Base-by-base conservation (phyloP, 2,888 invertebrate species). In the Ceriagrion tenellum region DNA sequence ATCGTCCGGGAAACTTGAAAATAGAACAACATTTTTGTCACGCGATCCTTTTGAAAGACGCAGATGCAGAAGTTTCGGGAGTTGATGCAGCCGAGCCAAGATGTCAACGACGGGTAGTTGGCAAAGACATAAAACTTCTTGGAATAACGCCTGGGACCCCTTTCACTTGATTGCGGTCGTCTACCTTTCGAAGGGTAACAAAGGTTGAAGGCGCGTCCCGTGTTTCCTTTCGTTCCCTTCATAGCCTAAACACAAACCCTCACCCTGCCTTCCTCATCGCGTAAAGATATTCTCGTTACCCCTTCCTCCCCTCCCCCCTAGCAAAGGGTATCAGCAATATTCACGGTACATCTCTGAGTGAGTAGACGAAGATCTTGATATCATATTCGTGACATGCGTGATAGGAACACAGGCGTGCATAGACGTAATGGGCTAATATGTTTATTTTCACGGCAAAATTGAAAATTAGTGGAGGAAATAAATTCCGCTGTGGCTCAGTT, bases 91-190 rank as follows among this genome's bases (percentile, higher is more conserved):
- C 63, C 93, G 93, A 93, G 93, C 93, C 93, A 93, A 93, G 63
- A 63, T 63, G 93, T 93, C 93, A 93, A 69, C 93, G 93, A 63
- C 93, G 63, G 59, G 63, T 69, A 63, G 63, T 93, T 93, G 93
- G 93, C 93, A 91, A 55, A 91, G 90, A 16, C 59, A 93, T 93
- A 93, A 35, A 81, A 93, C 69, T 91, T 91, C 56, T 69, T 93
- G 93, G 93, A 93, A 93, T 35, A 93, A 30, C 93, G 93, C 93
- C 93, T 93, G 69, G 26, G 40, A 93, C 40, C 93, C 93, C 93
- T 93, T 93, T 93, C 93, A 93, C 93, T 93, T 69, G 63, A 69
- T 93, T 23, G 93, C 93, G 93, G 93, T 93, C 93, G 69, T 93
- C 69, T 35, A 93, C 93, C 93, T 93, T 26, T 93, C 59, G 63